These are phyloP conservation scores for Callaeas wilsoni DNA, from an alignment of 2,113 vertebrate genomes.

Conservation along the genomic window DNA sequence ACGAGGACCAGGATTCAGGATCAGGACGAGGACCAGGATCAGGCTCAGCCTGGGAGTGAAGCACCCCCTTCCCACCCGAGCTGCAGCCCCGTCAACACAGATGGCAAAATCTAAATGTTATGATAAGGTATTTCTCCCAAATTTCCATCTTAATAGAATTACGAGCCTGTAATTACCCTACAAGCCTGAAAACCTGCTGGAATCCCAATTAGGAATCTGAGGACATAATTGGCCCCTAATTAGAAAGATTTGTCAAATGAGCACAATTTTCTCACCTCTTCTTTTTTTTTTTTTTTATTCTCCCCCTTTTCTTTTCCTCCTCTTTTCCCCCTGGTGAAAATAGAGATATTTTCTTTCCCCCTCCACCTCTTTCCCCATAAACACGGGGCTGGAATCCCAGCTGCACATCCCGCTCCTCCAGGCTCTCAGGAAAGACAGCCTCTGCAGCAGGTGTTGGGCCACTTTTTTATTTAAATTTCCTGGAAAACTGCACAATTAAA, in stretches of 20 bases:
- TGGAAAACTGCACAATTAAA: not conserved
- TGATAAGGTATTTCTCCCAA: constrained; percentile 62
- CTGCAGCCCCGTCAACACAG: not conserved
- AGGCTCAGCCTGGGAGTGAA: not conserved
- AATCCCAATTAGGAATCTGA: constrained; percentile 74
- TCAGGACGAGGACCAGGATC: not conserved
- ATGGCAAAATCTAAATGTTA: constrained; percentile 70
- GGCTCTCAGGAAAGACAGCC: not conserved
- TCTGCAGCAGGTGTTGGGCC: not conserved
- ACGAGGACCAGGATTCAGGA: not conserved
- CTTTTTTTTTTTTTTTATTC: not conserved
- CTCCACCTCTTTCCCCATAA: not conserved
- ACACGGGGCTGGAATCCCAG: not conserved
- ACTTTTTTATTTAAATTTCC: not conserved
- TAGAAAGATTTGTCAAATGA: constrained; percentile 75
- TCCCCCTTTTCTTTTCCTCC: not conserved
- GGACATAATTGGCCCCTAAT: constrained; percentile 77
- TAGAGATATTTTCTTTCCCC: not conserved
- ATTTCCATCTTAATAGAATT: constrained; percentile 69
- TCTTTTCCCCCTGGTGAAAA: not conserved
- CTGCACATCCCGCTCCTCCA: not conserved
- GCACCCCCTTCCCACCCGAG: not conserved
- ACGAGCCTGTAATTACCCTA: constrained; percentile 73
- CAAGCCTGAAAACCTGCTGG: constrained; percentile 71
- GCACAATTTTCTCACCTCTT: constrained; percentile 63